Base-by-base conservation (phyloP, 2,113 vertebrate genomes). In the Thamnaconus septentrionalis region DNA sequence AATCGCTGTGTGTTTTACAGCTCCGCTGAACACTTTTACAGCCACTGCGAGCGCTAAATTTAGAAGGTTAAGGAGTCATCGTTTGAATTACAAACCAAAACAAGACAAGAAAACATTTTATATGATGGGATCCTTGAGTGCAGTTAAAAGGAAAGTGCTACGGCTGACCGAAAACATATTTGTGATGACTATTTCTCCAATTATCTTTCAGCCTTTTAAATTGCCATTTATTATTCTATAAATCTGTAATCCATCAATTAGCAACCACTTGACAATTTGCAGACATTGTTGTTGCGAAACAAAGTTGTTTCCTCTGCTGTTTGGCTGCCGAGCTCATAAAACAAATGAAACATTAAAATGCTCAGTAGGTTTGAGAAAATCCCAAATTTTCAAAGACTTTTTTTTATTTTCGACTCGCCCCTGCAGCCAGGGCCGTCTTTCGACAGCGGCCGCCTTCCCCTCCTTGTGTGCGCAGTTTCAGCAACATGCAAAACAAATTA, bases 311-410 rank as follows among this genome's bases (percentile, higher is more conserved):
- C 64, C 12, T 49, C 41, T 53, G 57, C 55, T 31, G 51, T 59
- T 44, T 69, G 11, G 4, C 41, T 70, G 68, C 50, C 57, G 11
- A 53, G n/a, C 40, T 42, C 43, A 53, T 12, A 51, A 53, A 31
- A 6, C n/a, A 63, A 61, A 45, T 41, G 42, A 68, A 12, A 42
- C 55, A 31, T 56, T 53, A 62, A 44, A 61, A 59, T 52, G 5
- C 56, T 57, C 65, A 50, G 66, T 60, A 65, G 59, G 72, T 75
- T 64, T 18, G 66, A 59, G 9, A 48, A 63, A 79, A 51, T 51
- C 56, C n/a, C 1, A 41, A 39, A 50, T 67, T 78, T 78, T 59
- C n/a, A 59, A 53, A 57, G 57, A 77, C 60, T 80, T 61, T 31
- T 31, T 31, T 31, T 31, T 31, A 1, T 31, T 76, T 78, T 44